Evolutionary conservation across 2,113 vertebrate genomes (phyloP).

Genomic region (Corythornis madagascariensis): DNA sequence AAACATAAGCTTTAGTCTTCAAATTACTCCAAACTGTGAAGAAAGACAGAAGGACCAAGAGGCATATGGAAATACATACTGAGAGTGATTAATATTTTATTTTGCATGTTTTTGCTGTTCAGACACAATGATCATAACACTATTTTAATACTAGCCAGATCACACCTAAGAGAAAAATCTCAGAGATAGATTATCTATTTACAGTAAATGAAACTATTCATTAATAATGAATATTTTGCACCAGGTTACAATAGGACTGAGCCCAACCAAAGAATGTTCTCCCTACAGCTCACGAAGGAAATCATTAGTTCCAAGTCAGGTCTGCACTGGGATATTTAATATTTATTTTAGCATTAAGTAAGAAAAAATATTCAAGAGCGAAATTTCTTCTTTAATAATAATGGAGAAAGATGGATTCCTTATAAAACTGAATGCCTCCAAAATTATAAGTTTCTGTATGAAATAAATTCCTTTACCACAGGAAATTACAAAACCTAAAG

Average conservation of each 20-base stretch:
- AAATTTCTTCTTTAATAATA: neutral
- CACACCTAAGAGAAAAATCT: conserved; percentile 3
- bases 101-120: neutral
- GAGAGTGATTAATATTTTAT: neutral
- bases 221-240: neutral
- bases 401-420: neutral
- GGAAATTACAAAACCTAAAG: neutral
- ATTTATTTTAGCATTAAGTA: neutral
- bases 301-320: neutral
- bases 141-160: neutral
- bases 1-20: neutral
- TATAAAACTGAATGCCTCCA: neutral
- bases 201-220: neutral
- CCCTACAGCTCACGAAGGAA: neutral
- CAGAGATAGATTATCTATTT: neutral
- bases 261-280: neutral
- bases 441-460: neutral
- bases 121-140: neutral
- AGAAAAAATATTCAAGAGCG: neutral
- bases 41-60: neutral
- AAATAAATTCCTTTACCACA: neutral
- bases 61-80: neutral
- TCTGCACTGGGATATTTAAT: neutral
- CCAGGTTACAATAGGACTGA: neutral
- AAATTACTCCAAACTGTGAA: neutral